Evolutionary conservation across 2,797 vertebrate species (phyloP).

Genomic region (Parauchenoglanis punctatus): DNA sequence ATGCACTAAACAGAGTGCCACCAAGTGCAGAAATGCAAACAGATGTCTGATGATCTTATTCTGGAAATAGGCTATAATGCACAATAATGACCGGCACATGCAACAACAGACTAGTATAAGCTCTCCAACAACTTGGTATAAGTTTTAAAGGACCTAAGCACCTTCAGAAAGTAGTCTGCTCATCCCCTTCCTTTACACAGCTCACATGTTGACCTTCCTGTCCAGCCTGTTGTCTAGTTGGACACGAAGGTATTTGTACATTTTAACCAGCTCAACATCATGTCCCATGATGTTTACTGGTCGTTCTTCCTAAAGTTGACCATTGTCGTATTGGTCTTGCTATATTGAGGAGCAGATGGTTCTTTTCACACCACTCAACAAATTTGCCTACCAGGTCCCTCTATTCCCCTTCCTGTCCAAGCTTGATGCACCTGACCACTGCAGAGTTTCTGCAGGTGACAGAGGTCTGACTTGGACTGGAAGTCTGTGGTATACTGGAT

Average conservation of each 20-base stretch:
- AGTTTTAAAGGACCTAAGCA: too few relatives aligned
- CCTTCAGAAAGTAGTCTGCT: too few relatives aligned
- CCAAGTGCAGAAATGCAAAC: not conserved
- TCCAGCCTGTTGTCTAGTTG: not conserved
- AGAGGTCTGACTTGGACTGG: not conserved
- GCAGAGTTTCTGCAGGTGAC: not conserved
- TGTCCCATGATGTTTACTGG: not conserved
- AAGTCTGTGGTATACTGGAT: not conserved
- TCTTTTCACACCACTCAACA: not conserved
- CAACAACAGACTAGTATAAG: too few relatives aligned
- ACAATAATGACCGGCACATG: not conserved
- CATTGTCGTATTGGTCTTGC: not conserved
- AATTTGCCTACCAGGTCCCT: not conserved
- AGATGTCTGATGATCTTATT: not conserved
- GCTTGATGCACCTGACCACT: not conserved
- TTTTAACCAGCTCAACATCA: not conserved
- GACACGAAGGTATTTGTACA: not conserved
- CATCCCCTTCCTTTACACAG: too few relatives aligned
- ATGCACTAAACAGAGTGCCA: not conserved
- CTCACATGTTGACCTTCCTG: not conserved
- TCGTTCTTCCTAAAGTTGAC: not conserved
- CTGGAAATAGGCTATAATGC: not conserved
- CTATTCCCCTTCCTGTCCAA: not conserved
- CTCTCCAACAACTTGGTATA: too few relatives aligned
- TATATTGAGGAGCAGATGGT: not conserved